phyloP scores from a whole-genome alignment of 2,113 vertebrate species.

The Desmodus rotundus region DNA sequence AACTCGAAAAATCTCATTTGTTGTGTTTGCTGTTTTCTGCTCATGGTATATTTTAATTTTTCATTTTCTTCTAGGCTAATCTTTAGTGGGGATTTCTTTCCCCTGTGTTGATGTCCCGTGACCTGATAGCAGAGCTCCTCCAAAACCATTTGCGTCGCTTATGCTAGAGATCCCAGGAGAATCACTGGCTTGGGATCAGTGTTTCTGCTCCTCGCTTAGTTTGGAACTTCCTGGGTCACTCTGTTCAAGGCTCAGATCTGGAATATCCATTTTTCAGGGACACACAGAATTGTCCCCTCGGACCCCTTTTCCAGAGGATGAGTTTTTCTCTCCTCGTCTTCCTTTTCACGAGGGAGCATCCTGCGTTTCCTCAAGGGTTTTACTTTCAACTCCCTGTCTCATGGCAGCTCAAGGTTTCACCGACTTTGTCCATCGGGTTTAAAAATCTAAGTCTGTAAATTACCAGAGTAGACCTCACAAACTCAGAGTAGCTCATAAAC shows the following conservation, averaged over 20 bases:
- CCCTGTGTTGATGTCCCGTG: not conserved
- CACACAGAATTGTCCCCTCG: not conserved
- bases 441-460: not conserved
- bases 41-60: not conserved
- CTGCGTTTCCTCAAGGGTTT: not conserved
- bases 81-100: not conserved
- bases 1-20: not conserved
- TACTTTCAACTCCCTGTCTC: not conserved
- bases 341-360: not conserved
- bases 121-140: not conserved
- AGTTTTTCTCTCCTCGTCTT: not conserved
- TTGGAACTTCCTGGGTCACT: not conserved
- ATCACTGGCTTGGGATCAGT: not conserved
- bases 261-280: not conserved
- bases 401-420: not conserved
- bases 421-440: not conserved
- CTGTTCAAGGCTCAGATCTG: not conserved
- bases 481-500: not conserved
- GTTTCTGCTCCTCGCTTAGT: not conserved
- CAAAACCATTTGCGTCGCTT: not conserved
- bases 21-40: not conserved
- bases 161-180: not conserved
- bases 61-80: not conserved
- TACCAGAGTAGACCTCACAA: not conserved
- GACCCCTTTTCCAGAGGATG: not conserved